These are phyloP conservation scores for Menidia beryllina DNA, from an alignment of 2,113 vertebrate species.

Conservation along the genomic window DNA sequence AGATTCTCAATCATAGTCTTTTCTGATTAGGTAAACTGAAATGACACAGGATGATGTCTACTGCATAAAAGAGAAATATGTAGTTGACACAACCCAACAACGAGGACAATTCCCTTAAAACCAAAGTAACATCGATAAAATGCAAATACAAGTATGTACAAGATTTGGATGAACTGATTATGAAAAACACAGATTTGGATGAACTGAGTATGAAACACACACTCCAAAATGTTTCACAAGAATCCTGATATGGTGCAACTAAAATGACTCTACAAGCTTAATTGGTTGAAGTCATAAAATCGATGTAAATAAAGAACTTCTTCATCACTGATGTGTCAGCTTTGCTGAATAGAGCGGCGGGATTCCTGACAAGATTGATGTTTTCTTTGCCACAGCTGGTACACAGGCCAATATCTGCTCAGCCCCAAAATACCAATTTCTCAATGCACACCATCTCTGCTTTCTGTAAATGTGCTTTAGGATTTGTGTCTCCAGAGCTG, in stretches of 20 bases:
- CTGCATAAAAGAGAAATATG: neutral
- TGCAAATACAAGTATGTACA: neutral
- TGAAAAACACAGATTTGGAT: neutral
- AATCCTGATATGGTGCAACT: conserved; percentile 16
- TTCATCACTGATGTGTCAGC: conserved; percentile 16
- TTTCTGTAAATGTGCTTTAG: neutral
- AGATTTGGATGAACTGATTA: neutral
- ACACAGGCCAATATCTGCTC: conserved; percentile 31
- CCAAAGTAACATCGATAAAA: neutral
- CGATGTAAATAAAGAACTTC: conserved; percentile 30
- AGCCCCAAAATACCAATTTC: conserved; percentile 34
- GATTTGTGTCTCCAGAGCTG: neutral
- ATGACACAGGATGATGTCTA: neutral
- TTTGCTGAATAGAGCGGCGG: conserved; percentile 8
- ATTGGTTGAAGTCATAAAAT: conserved; percentile 21
- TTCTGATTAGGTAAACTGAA: neutral
- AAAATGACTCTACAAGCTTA: conserved; percentile 7
- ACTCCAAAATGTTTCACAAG: conserved; percentile 42
- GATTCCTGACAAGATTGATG: conserved; percentile 33
- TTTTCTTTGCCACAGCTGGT: conserved; percentile 31
- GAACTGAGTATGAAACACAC: neutral
- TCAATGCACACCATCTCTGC: neutral
- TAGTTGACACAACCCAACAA: neutral
- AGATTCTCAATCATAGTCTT: neutral
- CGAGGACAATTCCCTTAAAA: neutral